Percentiles rank a stretch among this genome's conserved stretches.
phyloP scores from a whole-genome alignment of 2,113 vertebrate genomes.

The Pyrgilauda ruficollis region DNA sequence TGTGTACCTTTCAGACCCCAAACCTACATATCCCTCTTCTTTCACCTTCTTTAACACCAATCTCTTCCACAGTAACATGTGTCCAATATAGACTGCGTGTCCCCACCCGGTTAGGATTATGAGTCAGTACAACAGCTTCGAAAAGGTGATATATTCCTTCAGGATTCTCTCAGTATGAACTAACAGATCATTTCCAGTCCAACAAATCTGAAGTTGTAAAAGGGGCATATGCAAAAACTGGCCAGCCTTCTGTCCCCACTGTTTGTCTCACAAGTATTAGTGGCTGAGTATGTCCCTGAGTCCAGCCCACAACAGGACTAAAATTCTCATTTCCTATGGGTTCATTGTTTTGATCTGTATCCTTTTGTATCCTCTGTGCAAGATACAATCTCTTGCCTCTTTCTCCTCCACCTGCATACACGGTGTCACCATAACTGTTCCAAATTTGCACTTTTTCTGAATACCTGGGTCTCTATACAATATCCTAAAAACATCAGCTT shows the following conservation, averaged over 20 bases:
- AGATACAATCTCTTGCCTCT: background rate
- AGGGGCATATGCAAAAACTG: background rate
- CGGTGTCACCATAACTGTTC: background rate
- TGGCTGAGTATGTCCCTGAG: background rate
- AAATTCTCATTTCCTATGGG: background rate
- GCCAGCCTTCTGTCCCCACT: background rate
- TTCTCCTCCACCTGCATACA: background rate
- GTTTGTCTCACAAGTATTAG: background rate
- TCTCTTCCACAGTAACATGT: background rate
- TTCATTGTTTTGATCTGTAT: background rate
- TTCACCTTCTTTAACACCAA: background rate
- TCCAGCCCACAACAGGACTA: too few relatives aligned
- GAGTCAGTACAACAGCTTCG: background rate
- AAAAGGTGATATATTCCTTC: background rate
- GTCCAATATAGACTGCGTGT: background rate
- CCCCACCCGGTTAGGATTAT: background rate
- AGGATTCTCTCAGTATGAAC: background rate
- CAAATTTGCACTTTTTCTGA: background rate
- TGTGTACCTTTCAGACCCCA: background rate
- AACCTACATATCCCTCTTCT: background rate
- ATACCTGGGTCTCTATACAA: background rate
- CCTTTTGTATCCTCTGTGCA: background rate
- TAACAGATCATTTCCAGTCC: background rate
- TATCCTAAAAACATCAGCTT: background rate
- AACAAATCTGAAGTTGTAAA: background rate